Conservation (phyloP, 2,888 invertebrate species). For the Ganaspis brasiliensis region DNA sequence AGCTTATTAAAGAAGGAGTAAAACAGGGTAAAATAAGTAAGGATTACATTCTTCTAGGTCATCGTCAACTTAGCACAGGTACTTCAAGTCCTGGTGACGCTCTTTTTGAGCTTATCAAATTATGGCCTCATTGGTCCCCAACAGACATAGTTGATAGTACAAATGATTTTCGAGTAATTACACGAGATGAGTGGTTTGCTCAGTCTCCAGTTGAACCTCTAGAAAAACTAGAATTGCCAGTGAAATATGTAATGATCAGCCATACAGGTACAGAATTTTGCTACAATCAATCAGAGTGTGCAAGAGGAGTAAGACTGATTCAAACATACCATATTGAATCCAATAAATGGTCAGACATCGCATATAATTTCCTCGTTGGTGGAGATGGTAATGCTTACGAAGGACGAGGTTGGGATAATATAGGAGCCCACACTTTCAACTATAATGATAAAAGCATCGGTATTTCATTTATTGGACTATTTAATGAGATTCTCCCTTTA, state of each 20-base stretch:
- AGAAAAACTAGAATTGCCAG: slow-evolving; percentile 68
- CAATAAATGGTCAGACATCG: slow-evolving; percentile 85
- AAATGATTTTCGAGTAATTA: slow-evolving; percentile 80
- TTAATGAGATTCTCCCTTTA: too few species aligned
- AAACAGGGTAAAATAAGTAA: too few species aligned
- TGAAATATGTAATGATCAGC: slow-evolving; percentile 74
- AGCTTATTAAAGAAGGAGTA: too few species aligned
- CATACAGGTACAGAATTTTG: slow-evolving; percentile 72
- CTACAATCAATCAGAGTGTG: slow-evolving; percentile 75
- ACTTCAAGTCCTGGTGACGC: too few species aligned
- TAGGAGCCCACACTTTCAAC: slow-evolving; percentile 87
- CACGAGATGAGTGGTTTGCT: slow-evolving; percentile 86
- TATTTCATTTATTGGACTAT: too few species aligned
- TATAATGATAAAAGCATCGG: too few species aligned
- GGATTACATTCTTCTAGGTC: too few species aligned
- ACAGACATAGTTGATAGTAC: slow-evolving; percentile 15
- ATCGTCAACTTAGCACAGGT: too few species aligned
- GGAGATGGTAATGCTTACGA: slow-evolving; percentile 87
- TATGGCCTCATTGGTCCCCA: slow-evolving; percentile 89
- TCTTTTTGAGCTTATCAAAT: too few species aligned
- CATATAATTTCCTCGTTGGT: too few species aligned
- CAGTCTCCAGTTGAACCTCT: slow-evolving; percentile 81
- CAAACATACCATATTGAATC: slow-evolving; percentile 85
- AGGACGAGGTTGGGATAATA: too few species aligned
- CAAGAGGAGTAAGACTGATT: slow-evolving; percentile 65